A percentile compares a stretch with the other conserved stretches of the same genome.
These are phyloP conservation scores for Vidua macroura DNA, from an alignment of 2,113 vertebrate genomes.

Conservation along the genomic window DNA sequence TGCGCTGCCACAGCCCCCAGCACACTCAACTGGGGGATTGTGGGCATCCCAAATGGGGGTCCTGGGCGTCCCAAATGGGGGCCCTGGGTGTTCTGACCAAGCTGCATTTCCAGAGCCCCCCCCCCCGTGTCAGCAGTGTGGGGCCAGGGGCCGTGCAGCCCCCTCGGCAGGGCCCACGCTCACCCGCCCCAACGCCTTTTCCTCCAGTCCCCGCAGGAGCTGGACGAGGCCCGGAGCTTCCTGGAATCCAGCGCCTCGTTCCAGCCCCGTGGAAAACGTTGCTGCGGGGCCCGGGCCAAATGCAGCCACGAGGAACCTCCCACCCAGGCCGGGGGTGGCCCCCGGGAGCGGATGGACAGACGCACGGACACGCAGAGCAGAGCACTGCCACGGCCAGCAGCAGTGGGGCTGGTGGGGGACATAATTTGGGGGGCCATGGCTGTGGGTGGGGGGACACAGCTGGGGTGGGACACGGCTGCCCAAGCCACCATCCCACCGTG, in stretches of 20 bases:
- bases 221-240: constrained; percentile 39
- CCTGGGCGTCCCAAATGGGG: background rate
- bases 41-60: background rate
- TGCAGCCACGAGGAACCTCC: constrained; percentile 40
- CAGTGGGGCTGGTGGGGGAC: background rate
- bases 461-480: background rate
- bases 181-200: constrained; percentile 19
- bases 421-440: background rate
- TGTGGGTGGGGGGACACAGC: background rate
- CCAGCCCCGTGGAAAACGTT: constrained; percentile 43
- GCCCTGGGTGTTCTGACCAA: background rate
- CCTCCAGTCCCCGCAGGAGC: constrained; percentile 53
- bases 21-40: accelerated
- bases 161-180: background rate
- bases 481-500: background rate
- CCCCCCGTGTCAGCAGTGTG: background rate
- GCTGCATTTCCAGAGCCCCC: accelerated
- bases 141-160: background rate
- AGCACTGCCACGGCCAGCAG: background rate
- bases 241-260: constrained; percentile 42
- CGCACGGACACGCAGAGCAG: background rate
- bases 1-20: accelerated
- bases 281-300: constrained; percentile 31
- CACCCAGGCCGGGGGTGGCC: constrained; percentile 5
- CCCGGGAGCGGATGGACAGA: background rate